Conservation (phyloP, 2,797 vertebrate genomes). For the Tadarida brasiliensis region DNA sequence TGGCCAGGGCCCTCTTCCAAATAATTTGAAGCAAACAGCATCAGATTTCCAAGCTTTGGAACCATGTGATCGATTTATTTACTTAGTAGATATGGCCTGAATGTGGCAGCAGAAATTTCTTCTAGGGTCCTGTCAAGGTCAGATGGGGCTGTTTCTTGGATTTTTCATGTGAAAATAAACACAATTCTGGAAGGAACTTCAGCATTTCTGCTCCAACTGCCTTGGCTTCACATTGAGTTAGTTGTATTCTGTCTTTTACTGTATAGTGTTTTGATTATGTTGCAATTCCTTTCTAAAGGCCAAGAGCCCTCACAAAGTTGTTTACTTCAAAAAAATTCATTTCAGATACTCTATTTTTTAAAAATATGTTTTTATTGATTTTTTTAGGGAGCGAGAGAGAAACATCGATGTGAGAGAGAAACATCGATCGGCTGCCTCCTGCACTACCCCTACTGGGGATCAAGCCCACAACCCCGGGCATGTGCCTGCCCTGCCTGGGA, state of each 20-base stretch:
- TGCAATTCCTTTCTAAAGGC: background rate
- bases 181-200: background rate
- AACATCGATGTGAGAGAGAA: too few species aligned
- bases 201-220: background rate
- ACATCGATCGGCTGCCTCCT: too few species aligned
- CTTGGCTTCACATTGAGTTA: background rate
- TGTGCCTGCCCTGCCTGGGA: too few species aligned
- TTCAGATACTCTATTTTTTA: too few species aligned
- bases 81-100: background rate
- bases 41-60: background rate
- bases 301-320: background rate
- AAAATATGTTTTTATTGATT: background rate
- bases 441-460: too few species aligned
- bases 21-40: constrained; percentile 38
- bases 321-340: background rate
- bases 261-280: background rate
- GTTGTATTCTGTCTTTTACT: background rate
- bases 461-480: too few species aligned
- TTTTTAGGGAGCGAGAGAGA: too few species aligned
- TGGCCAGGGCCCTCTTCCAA: too few species aligned
- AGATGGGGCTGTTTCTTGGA: background rate
- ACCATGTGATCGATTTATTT: constrained; percentile 11
- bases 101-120: background rate
- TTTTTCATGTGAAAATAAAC: background rate
- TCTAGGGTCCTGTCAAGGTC: background rate